phyloP scores from a whole-genome alignment of 2,888 invertebrate species.

The Petrolisthes cinctipes region DNA sequence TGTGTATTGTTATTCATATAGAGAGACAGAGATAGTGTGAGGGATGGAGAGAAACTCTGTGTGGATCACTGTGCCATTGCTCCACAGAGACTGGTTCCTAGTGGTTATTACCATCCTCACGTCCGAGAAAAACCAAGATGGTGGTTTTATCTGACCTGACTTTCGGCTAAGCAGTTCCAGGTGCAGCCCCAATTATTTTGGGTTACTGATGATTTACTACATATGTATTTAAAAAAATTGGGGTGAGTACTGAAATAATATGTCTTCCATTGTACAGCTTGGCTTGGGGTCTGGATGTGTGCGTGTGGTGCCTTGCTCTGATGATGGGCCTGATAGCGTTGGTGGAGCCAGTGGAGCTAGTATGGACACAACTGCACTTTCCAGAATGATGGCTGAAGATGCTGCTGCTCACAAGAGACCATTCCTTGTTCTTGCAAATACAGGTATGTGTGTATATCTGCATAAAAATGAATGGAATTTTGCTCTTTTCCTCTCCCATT shows the following conservation, averaged over 20 bases:
- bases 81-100: too few species aligned
- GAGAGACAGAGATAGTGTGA: too few species aligned
- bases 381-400: slow-evolving; percentile 85
- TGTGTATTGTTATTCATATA: too few species aligned
- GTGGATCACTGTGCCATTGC: too few species aligned
- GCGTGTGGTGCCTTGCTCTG: slow-evolving; percentile 82
- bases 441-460: slow-evolving; percentile 55
- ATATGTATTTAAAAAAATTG: neutral
- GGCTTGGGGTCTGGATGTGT: slow-evolving; percentile 89
- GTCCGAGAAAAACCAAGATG: too few species aligned
- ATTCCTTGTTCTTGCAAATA: slow-evolving; percentile 76
- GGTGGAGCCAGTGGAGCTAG: neutral
- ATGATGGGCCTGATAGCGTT: neutral
- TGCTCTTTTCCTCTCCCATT: neutral
- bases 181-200: too few species aligned
- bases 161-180: too few species aligned
- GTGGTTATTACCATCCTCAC: too few species aligned
- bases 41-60: too few species aligned
- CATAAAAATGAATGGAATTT: neutral
- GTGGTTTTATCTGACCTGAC: too few species aligned
- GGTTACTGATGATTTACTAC: slow-evolving; percentile 71
- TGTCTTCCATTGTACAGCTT: slow-evolving; percentile 72
- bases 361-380: slow-evolving; percentile 86
- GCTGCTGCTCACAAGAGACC: slow-evolving; percentile 81
- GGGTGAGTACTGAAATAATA: neutral